Evolutionary conservation across 2,888 invertebrate genomes (phyloP).

Genomic region (Hirtodrosophila histrioides): DNA sequence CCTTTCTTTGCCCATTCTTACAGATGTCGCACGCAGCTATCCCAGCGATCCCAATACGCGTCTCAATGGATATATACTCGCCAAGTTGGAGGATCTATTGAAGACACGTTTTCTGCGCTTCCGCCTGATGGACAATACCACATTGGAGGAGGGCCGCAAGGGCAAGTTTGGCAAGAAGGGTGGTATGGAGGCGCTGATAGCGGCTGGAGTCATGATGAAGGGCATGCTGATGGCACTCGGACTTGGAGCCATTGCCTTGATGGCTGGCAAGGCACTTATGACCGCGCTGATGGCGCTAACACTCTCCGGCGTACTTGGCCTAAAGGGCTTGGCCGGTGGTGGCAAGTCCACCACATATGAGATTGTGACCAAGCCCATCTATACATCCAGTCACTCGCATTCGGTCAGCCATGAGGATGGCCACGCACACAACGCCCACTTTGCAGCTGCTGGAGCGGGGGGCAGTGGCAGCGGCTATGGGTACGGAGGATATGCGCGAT

Average conservation of each 20-base stretch:
- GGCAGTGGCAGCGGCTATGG: slow-evolving; percentile 86
- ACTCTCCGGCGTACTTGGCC: slow-evolving; percentile 90
- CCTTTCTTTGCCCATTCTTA: background rate
- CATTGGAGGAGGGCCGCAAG: slow-evolving; percentile 86
- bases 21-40: slow-evolving; percentile 89
- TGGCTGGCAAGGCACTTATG: slow-evolving; percentile 93
- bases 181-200: slow-evolving; percentile 85
- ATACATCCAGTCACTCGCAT: slow-evolving; percentile 88
- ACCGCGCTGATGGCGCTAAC: slow-evolving; percentile 92
- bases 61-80: slow-evolving; percentile 90
- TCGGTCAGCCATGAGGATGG: slow-evolving; percentile 87
- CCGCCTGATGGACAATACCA: slow-evolving; percentile 88
- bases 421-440: slow-evolving; percentile 82
- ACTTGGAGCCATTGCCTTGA: slow-evolving; percentile 89
- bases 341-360: slow-evolving; percentile 92
- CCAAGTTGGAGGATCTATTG: slow-evolving; percentile 89
- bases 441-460: slow-evolving; percentile 65
- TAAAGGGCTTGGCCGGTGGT: slow-evolving; percentile 89
- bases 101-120: slow-evolving; percentile 90
- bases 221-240: slow-evolving; percentile 91
- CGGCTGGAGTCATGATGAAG: slow-evolving; percentile 88
- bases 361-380: slow-evolving; percentile 92
- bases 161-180: slow-evolving; percentile 86
- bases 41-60: slow-evolving; percentile 91
- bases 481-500: slow-evolving; percentile 85